A percentile compares a stretch with the other conserved stretches of the same genome.
phyloP scores from a whole-genome alignment of 2,113 vertebrate genomes.

The Leptocoma aspasia region DNA sequence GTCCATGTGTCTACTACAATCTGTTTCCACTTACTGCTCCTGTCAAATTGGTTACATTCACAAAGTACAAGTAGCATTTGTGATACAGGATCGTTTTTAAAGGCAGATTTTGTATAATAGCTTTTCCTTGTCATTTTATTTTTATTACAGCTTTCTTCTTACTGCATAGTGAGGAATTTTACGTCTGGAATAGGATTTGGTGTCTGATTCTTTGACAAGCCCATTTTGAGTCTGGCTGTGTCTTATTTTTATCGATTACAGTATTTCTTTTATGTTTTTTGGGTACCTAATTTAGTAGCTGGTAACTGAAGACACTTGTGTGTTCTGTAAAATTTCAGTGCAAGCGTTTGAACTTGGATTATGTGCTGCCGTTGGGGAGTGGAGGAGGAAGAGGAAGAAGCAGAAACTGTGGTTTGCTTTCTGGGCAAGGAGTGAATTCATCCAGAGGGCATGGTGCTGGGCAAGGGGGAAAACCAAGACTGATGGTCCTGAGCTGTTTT shows the following conservation, averaged over 20 bases:
- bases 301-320: background rate
- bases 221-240: background rate
- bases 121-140: background rate
- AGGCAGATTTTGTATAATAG: constrained; percentile 3
- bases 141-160: background rate
- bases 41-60: constrained; percentile 3
- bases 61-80: background rate
- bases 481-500: background rate
- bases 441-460: background rate
- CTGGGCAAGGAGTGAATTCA: background rate
- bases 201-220: background rate
- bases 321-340: background rate
- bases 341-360: rapidly evolving
- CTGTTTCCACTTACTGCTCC: constrained; percentile 24
- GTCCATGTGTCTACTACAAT: background rate
- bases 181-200: background rate
- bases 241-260: background rate
- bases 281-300: background rate
- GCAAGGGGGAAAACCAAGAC: background rate
- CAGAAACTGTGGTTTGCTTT: background rate
- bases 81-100: background rate
- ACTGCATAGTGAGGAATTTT: background rate
- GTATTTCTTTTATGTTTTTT: background rate
- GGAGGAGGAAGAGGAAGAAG: background rate
- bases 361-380: background rate